Evolutionary conservation across 2,888 invertebrate species (phyloP).

Genomic region (Ganaspis brasiliensis): DNA sequence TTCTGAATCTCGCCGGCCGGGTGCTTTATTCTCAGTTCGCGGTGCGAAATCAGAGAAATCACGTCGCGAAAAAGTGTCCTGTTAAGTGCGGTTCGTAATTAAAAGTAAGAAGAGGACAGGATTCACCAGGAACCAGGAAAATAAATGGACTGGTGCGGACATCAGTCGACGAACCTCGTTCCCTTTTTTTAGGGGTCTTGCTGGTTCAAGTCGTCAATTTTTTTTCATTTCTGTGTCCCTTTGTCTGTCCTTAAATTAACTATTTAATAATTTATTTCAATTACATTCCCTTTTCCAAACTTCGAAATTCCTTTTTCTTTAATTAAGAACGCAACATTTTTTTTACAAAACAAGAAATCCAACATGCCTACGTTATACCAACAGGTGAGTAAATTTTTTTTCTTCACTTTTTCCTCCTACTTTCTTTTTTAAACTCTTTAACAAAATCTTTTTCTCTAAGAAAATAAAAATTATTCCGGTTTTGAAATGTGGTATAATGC

Average conservation of each 20-base stretch:
- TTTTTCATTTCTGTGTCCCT: constrained; percentile 36
- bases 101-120: background rate
- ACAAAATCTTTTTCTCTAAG: background rate
- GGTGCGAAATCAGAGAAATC: constrained; percentile 17
- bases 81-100: background rate
- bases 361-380: constrained; percentile 72
- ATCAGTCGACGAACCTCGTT: constrained; percentile 11
- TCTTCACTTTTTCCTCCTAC: background rate
- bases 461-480: too few species aligned
- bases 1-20: constrained; percentile 31
- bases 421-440: background rate
- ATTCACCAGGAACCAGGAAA: background rate
- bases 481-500: background rate
- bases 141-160: constrained; percentile 29
- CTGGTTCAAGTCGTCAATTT: constrained; percentile 26
- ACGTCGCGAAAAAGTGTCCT: background rate
- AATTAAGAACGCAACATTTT: background rate
- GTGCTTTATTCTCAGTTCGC: constrained; percentile 31
- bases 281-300: background rate
- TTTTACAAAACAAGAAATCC: background rate
- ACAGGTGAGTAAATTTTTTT: constrained; percentile 69
- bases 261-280: constrained; percentile 51
- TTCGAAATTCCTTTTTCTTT: background rate
- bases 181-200: constrained; percentile 13
- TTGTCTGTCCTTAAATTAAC: constrained; percentile 28